Evolutionary conservation across 2,113 vertebrate genomes (phyloP), one percentile per base, ranked within the genome.

Genomic region (Haemorhous mexicanus): DNA sequence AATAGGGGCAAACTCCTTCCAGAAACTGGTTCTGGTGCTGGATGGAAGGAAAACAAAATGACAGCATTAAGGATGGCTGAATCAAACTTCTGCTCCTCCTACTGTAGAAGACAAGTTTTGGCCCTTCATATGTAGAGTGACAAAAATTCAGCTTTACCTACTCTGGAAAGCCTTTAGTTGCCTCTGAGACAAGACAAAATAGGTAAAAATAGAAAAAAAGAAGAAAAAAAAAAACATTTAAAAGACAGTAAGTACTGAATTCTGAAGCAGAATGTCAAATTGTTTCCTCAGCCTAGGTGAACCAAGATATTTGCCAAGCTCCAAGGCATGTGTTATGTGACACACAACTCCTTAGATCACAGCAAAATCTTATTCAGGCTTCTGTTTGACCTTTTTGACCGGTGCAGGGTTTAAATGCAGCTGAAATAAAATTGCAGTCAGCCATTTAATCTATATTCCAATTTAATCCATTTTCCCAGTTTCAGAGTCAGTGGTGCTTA

Each of bases 341-440:
- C 49, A 75, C 24, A 12, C 41, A 76, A n/a, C 66, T 82, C 47
- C 39, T 82, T 11, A 50, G 47, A 90, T 90, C 49, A 52, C 62
- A 94, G 74, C 12, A 87, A 87, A 93, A 91, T 52, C 66, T 91
- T 82, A 44, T 76, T 91, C 68, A 41, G 53, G 59, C 49, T 79
- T 79, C 55, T 70, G 2, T 78, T 94, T 93, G 92, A 91, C 92
- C 89, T 87, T 46, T 84, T 95, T 91, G 84, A 89, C 87, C 39
- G 35, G 44, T 32, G 10, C 33, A 91, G 41, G 32, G 17, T 79
- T 94, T 94, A 93, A 94, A 94, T 85, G 67, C 20, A 49, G 70
- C 41, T 91, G 85, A 96, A 96, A 87, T 90, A 85, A 90, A 93
- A 85, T 90, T 87, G 78, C 85, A 93, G 84, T 79, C 84, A 93